These are phyloP conservation scores for Eurosta solidaginis DNA, from an alignment of 1,140 invertebrate genomes.

Conservation along the genomic window DNA sequence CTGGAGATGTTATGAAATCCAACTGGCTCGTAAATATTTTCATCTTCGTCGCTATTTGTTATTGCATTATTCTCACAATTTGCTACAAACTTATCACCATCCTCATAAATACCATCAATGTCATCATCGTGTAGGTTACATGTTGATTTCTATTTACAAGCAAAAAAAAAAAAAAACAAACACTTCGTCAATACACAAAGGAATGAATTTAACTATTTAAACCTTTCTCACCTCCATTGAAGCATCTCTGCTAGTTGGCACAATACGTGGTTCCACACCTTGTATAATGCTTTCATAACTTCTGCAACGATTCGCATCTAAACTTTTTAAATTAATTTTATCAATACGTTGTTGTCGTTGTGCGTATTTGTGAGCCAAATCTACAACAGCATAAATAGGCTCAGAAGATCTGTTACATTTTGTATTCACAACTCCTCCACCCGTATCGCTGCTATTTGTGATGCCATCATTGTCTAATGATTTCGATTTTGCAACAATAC, in stretches of 20 bases:
- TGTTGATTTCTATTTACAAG: constrained; percentile 8
- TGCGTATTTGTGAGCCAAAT: constrained; percentile 36
- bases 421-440: not conserved
- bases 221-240: not conserved
- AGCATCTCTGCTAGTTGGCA: not conserved
- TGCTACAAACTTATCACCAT: constrained; percentile 29
- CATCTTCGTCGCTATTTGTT: not conserved
- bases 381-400: constrained; percentile 38
- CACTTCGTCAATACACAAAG: too few species aligned
- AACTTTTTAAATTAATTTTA: not conserved
- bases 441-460: not conserved
- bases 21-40: constrained; percentile 40
- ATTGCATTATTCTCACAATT: not conserved
- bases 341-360: constrained; percentile 7
- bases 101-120: constrained; percentile 32
- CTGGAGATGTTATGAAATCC: not conserved
- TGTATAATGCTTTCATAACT: constrained; percentile 34
- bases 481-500: not conserved
- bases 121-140: constrained; percentile 4
- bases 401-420: not conserved
- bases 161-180: too few species aligned
- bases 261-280: not conserved
- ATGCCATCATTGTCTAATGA: not conserved
- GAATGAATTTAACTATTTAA: not conserved
- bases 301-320: constrained; percentile 21